These are phyloP conservation scores for Odontothrips loti DNA, from an alignment of 2,888 invertebrate species.

Conservation along the genomic window DNA sequence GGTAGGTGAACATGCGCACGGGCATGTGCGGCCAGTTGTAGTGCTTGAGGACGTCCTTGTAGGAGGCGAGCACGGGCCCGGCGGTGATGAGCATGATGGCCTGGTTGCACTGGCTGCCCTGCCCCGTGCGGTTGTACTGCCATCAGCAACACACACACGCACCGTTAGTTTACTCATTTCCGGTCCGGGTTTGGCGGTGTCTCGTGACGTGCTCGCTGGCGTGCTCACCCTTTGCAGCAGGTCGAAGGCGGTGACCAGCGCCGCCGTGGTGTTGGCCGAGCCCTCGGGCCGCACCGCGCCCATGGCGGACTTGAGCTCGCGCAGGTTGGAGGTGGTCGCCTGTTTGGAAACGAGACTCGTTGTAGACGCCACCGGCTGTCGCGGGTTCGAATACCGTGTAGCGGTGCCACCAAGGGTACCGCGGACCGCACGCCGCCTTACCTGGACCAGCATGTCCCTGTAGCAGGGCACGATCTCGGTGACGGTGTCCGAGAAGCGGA, in stretches of 20 bases:
- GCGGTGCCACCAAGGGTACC: not conserved
- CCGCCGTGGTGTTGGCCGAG: slow-evolving; percentile 83
- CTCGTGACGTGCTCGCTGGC: no score
- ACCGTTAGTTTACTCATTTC: no score
- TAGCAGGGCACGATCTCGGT: slow-evolving; percentile 86
- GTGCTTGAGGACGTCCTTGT: slow-evolving; percentile 62
- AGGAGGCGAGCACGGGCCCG: slow-evolving; percentile 68
- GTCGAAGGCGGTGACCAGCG: slow-evolving; percentile 88
- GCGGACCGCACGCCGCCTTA: slow-evolving; percentile 43
- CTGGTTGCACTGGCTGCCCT: slow-evolving; percentile 93
- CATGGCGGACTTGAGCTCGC: slow-evolving; percentile 72
- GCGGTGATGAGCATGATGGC: slow-evolving; percentile 97
- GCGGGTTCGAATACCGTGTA: not conserved
- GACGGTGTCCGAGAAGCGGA: slow-evolving; percentile 79
- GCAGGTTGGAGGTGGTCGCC: slow-evolving; percentile 76
- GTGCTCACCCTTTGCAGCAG: slow-evolving; percentile 73
- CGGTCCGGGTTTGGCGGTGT: no score
- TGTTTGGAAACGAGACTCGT: slow-evolving; percentile 47
- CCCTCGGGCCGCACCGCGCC: slow-evolving; percentile 66
- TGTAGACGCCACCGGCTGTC: not conserved
- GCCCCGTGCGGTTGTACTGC: slow-evolving; percentile 76
- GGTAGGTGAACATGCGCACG: slow-evolving; percentile 92
- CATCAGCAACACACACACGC: slow-evolving; percentile 39
- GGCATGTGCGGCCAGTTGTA: slow-evolving; percentile 94
- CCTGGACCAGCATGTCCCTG: slow-evolving; percentile 83